Conservation (phyloP, 23 tunicate species). For the Styela clava region DNA sequence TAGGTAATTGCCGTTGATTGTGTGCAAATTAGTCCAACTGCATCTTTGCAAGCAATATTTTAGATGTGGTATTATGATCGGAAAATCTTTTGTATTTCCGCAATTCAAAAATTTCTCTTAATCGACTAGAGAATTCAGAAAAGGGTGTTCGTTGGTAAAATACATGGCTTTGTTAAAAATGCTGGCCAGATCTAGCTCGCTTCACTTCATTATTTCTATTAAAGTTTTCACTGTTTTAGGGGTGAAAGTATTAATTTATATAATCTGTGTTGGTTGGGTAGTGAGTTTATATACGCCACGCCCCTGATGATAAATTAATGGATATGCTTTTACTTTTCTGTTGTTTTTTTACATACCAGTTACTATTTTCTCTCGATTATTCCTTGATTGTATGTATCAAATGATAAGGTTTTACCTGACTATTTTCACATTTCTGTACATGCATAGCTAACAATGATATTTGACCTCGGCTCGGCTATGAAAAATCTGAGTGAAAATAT, state of each 20-base stretch:
- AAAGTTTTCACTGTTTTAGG: neutral
- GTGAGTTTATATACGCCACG: neutral
- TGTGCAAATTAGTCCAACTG: no score
- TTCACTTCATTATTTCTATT: neutral
- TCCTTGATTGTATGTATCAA: neutral
- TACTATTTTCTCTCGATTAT: neutral
- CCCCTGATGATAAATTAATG: neutral
- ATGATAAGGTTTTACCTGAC: slow-evolving; percentile 29
- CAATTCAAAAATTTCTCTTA: no score
- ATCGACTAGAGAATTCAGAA: no score
- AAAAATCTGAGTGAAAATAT: no score
- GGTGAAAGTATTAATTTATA: neutral
- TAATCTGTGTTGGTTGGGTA: neutral
- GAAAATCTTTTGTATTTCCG: no score
- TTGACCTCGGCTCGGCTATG: no score
- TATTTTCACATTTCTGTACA: slow-evolving; percentile 27
- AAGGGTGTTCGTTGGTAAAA: no score
- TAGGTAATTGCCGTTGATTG: no score
- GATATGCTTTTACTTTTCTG: slow-evolving; percentile 5
- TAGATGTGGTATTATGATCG: no score
- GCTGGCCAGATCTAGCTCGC: neutral
- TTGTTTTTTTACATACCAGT: neutral
- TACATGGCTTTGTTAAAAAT: neutral
- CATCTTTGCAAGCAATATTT: no score
- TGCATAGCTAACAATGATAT: neutral